Percentiles rank a stretch among this genome's conserved stretches.
phyloP scores from a whole-genome alignment of 1,140 invertebrate species.

The Hycleus phaleratus region DNA sequence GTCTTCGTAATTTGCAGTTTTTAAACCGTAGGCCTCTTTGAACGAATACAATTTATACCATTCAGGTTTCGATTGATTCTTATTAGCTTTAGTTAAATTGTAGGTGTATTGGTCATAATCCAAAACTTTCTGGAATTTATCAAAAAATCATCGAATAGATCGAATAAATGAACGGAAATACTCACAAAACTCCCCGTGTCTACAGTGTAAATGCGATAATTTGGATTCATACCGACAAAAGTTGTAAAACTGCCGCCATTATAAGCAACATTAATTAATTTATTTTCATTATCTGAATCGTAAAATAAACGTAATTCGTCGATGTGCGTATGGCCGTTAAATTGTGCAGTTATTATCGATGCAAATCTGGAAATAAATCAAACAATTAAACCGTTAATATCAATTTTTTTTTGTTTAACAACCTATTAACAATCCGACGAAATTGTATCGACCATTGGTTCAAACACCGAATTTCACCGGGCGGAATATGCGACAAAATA shows the following conservation, averaged over 20 bases:
- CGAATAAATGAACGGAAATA: background rate
- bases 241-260: constrained; percentile 67
- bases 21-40: constrained; percentile 32
- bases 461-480: constrained; percentile 53
- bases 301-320: constrained; percentile 67
- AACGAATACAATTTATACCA: constrained; percentile 27
- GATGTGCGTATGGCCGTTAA: constrained; percentile 72
- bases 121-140: constrained; percentile 15
- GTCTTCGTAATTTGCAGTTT: constrained; percentile 41
- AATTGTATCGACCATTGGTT: constrained; percentile 60
- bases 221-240: constrained; percentile 19
- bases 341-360: constrained; percentile 62
- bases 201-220: constrained; percentile 19
- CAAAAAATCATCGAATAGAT: background rate
- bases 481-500: constrained; percentile 75
- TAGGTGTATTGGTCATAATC: constrained; percentile 24
- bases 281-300: constrained; percentile 34
- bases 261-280: constrained; percentile 58
- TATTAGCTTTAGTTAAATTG: constrained; percentile 21
- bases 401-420: background rate
- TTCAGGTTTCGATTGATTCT: constrained; percentile 4
- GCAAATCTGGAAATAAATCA: constrained; percentile 29
- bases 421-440: constrained; percentile 51
- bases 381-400: background rate
- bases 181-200: constrained; percentile 11